phyloP scores from a whole-genome alignment of 2,888 invertebrate species.

The Zygothrica quintamaculata region DNA sequence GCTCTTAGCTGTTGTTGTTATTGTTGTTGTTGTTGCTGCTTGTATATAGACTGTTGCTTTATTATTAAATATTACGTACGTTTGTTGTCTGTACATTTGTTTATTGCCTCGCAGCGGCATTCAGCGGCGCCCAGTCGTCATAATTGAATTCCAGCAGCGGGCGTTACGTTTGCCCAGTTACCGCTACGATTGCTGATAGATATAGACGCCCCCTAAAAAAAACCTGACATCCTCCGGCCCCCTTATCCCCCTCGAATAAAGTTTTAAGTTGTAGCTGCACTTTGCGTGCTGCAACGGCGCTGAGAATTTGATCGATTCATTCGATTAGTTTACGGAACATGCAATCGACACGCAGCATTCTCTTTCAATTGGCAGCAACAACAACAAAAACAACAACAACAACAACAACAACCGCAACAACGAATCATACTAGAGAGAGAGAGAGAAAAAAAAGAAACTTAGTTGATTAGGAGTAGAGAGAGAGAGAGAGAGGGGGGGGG shows the following conservation, averaged over 20 bases:
- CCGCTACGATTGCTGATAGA: slow-evolving; percentile 50
- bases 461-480: neutral
- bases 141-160: slow-evolving; percentile 82
- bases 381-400: too few species aligned
- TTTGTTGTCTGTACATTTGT: slow-evolving; percentile 75
- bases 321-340: slow-evolving; percentile 78
- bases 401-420: too few species aligned
- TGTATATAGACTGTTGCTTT: slow-evolving; percentile 52
- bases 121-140: slow-evolving; percentile 68
- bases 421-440: too few species aligned
- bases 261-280: slow-evolving; percentile 17
- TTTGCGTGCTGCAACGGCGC: slow-evolving; percentile 63
- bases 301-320: slow-evolving; percentile 80
- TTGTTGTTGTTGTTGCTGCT: slow-evolving; percentile 30
- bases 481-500: neutral
- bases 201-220: slow-evolving; percentile 4
- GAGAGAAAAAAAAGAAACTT: neutral
- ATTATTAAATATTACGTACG: slow-evolving; percentile 77
- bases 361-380: slow-evolving; percentile 77
- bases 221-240: neutral
- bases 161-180: slow-evolving; percentile 69
- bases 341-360: slow-evolving; percentile 80
- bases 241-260: neutral
- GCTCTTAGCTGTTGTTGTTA: slow-evolving; percentile 19
- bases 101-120: slow-evolving; percentile 68